Percentiles rank a stretch among this genome's conserved stretches.
These are phyloP conservation scores for Probosciger aterrimus DNA, from an alignment of 2,113 vertebrate genomes.

Conservation along the genomic window DNA sequence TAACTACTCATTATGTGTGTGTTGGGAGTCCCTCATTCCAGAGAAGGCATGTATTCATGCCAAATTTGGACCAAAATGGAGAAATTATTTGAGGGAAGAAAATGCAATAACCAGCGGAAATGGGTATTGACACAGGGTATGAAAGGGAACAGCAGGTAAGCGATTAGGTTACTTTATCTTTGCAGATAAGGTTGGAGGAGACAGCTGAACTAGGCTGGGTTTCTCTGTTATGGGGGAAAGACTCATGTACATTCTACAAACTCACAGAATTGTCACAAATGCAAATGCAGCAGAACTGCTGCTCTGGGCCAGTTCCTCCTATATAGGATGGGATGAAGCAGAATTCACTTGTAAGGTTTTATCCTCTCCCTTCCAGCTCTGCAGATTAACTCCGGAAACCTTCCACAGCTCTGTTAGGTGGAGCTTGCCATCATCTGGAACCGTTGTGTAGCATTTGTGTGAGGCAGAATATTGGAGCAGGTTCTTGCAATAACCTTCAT, in stretches of 20 bases:
- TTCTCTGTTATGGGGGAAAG: fast-evolving
- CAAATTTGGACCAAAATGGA: not conserved
- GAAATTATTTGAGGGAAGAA: not conserved
- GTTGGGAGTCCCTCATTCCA: not conserved
- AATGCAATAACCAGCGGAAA: not conserved
- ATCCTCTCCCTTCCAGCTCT: not conserved
- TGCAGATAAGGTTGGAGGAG: not conserved
- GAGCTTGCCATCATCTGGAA: not conserved
- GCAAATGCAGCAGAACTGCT: not conserved
- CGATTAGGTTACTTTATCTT: conserved; percentile 14
- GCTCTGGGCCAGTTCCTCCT: not conserved
- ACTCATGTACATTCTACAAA: not conserved
- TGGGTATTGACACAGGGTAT: not conserved
- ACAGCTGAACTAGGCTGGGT: not conserved
- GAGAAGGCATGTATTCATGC: not conserved
- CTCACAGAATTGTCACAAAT: not conserved
- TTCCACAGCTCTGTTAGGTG: not conserved
- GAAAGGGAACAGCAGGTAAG: not conserved
- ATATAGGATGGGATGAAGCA: not conserved
- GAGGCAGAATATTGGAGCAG: not conserved
- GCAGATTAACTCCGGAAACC: not conserved
- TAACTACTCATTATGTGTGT: not conserved
- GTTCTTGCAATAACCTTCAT: not conserved
- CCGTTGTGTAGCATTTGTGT: not conserved
- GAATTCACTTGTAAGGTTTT: not conserved